Percentiles rank a stretch among this genome's conserved stretches.
These are phyloP conservation scores for Prolemur simus DNA, from an alignment of 2,113 vertebrate species.

Conservation along the genomic window DNA sequence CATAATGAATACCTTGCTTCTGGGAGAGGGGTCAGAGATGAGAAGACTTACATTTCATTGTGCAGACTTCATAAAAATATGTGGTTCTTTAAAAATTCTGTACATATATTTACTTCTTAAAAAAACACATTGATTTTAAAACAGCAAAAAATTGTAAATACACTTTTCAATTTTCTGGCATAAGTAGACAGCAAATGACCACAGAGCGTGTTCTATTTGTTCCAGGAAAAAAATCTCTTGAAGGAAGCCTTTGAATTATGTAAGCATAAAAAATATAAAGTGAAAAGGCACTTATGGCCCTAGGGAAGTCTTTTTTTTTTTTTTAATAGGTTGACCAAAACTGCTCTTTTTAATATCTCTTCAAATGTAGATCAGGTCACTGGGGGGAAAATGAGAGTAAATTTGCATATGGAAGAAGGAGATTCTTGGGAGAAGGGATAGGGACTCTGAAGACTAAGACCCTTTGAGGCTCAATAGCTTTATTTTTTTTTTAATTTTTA, in stretches of 20 bases:
- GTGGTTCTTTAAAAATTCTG: background rate
- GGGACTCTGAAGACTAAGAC: background rate
- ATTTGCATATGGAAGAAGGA: background rate
- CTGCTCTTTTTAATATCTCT: background rate
- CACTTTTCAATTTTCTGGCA: background rate
- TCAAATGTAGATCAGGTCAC: background rate
- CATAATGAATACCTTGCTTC: background rate
- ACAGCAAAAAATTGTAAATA: background rate
- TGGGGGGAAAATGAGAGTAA: background rate
- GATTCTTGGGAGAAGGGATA: background rate
- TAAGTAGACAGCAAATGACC: background rate
- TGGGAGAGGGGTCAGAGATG: background rate
- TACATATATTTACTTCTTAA: background rate
- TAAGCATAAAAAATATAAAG: background rate
- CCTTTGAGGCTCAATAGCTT: background rate
- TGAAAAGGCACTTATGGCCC: background rate
- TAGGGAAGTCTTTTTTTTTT: background rate
- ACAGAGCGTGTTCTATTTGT: background rate
- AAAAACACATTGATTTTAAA: slow-evolving; percentile 31
- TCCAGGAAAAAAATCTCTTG: background rate
- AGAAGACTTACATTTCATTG: background rate
- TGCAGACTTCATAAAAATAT: background rate
- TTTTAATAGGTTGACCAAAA: background rate
- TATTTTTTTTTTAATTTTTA: too few species aligned
- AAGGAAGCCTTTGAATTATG: background rate